These are phyloP conservation scores for Drosophila nr. fundita DNA, from an alignment of 2,888 invertebrate genomes.

Conservation along the genomic window DNA sequence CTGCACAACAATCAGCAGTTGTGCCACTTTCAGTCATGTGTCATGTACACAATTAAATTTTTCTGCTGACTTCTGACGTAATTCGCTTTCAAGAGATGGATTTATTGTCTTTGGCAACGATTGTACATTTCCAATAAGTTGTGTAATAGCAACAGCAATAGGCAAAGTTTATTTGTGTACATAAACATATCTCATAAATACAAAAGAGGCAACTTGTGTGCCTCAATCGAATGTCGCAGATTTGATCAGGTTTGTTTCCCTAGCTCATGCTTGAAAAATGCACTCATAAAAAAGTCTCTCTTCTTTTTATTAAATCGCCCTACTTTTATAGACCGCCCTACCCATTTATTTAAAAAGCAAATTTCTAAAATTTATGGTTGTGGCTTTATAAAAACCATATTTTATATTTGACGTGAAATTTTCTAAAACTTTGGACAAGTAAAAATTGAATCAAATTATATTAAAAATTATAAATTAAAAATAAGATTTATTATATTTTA, in stretches of 20 bases:
- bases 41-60: conserved; percentile 39
- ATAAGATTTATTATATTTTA: no score
- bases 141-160: background rate
- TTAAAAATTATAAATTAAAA: no score
- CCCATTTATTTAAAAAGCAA: background rate
- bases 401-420: background rate
- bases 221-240: conserved; percentile 13
- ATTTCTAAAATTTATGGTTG: no score
- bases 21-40: conserved; percentile 15
- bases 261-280: background rate
- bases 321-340: background rate
- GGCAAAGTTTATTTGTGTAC: conserved; percentile 8
- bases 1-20: background rate
- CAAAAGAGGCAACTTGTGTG: background rate
- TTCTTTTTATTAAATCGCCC: no score
- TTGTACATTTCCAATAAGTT: background rate
- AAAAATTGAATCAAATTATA: no score
- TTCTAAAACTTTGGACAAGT: background rate
- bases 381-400: background rate
- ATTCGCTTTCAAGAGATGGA: conserved; percentile 34
- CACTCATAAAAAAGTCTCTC: background rate
- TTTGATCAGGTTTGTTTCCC: background rate
- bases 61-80: conserved; percentile 21
- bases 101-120: conserved; percentile 10
- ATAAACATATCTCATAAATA: conserved; percentile 3